Evolutionary conservation across 1,140 invertebrate species (phyloP), one percentile per base, ranked within the genome.

Genomic region (Drosophila littoralis): DNA sequence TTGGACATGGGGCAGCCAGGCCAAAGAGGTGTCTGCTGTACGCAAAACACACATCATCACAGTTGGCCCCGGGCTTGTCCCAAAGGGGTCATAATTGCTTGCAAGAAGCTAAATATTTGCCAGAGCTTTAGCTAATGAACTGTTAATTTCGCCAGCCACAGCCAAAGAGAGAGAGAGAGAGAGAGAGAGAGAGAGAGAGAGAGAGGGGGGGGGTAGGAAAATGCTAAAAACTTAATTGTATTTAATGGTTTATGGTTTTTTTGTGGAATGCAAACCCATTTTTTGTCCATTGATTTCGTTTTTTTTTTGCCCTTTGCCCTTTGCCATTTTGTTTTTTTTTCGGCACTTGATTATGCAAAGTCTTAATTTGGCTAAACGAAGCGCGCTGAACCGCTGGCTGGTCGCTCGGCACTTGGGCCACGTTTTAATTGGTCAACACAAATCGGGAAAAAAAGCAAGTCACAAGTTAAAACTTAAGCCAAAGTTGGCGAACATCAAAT

Each of bases 271-370:
- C 58, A 48, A 48, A 48, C 55, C 65, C 36, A 46, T 46, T 60
- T 71, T 40, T 51, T 17, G 32, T 9, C 15, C 33, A 33, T 7
- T 33, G 46, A 42, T 54, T 63, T 64, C 10, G n/a, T 6, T 46
- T 42, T 22, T 46, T 70, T 64, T 76, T 76, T 82, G 22, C 22
- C 22, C 22, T 71, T 43, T 10, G 45, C 17, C 8, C 7, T 10
- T 46, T n/a, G n/a, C n/a, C n/a, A n/a, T 46, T 46, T 46, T 17
- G 67, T 64, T 76, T 76, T 82, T 60, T 81, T 81, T 85, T 66
- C 79, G 64, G 63, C 79, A 79, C 79, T 86, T 77, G 83, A 88
- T 86, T 86, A 88, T 88, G 83, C 83, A 88, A 86, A 88, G 83
- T 78, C 80, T 84, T 69, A 78, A 78, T 75, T 78, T 78, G 72